Evolutionary conservation across 2,797 vertebrate species (phyloP).

Genomic region (Tenualosa thibaudeaui): DNA sequence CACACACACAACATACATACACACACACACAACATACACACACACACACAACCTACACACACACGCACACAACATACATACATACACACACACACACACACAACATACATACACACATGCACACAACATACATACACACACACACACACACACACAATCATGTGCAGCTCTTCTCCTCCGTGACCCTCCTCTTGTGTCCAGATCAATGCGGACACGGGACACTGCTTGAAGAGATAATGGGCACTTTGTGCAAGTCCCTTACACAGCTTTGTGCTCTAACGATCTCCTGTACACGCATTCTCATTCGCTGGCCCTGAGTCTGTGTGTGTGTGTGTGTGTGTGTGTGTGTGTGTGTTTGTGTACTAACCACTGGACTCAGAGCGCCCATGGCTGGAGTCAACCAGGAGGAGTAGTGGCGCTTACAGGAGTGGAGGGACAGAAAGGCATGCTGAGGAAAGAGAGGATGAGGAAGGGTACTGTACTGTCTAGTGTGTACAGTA

Average conservation of each 20-base stretch:
- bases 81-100: not conserved
- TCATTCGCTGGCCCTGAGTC: not conserved
- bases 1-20: not conserved
- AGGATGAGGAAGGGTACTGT: too few relatives aligned
- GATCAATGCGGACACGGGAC: constrained; percentile 29
- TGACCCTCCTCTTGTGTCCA: not conserved
- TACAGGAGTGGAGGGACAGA: too few relatives aligned
- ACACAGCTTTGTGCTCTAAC: not conserved
- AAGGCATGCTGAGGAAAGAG: too few relatives aligned
- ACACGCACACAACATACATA: too few relatives aligned
- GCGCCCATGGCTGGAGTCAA: too few relatives aligned
- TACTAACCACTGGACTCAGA: too few relatives aligned
- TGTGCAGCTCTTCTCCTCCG: not conserved
- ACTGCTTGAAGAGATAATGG: constrained; percentile 45
- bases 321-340: not conserved
- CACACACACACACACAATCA: not conserved
- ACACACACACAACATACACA: too few relatives aligned
- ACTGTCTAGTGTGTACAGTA: too few relatives aligned
- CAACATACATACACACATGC: not conserved
- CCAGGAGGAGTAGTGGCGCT: too few relatives aligned
- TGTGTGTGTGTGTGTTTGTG: not conserved
- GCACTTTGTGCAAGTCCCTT: constrained; percentile 47
- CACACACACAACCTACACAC: too few relatives aligned
- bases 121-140: not conserved
- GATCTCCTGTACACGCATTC: not conserved